Conservation (phyloP, 1,140 invertebrate species). For the Babylonia areolata region DNA sequence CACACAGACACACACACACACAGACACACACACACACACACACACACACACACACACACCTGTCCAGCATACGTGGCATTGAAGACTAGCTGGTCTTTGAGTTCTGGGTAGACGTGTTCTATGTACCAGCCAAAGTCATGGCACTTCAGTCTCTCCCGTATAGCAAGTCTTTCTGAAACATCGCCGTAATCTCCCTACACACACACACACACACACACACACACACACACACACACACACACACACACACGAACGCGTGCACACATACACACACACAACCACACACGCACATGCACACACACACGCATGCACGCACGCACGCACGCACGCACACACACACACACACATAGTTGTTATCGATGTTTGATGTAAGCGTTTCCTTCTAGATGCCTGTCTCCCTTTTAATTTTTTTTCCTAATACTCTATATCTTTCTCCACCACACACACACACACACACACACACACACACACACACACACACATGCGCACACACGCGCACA, state of each 20-base stretch:
- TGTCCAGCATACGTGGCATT: conserved; percentile 49
- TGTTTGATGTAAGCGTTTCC: no score
- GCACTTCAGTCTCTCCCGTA: conserved; percentile 88
- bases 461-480: neutral
- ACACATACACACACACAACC: neutral
- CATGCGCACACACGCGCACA: no score
- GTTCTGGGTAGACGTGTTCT: conserved; percentile 79
- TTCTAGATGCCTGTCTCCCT: no score
- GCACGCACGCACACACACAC: neutral
- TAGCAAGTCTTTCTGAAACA: conserved; percentile 82
- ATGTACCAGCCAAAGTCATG: conserved; percentile 96
- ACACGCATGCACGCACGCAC: neutral
- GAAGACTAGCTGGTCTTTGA: conserved; percentile 77
- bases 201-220: conserved; percentile 45
- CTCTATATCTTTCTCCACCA: no score
- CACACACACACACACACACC: conserved; percentile 32
- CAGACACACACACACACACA: neutral
- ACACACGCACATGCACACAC: neutral
- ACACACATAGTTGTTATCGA: no score
- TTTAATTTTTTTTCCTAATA: no score
- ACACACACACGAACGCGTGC: neutral
- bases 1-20: neutral
- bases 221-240: neutral
- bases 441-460: no score
- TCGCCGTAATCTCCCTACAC: conserved; percentile 42